Conservation (phyloP, 2,797 vertebrate genomes). For the Pangasius mekongensis region DNA sequence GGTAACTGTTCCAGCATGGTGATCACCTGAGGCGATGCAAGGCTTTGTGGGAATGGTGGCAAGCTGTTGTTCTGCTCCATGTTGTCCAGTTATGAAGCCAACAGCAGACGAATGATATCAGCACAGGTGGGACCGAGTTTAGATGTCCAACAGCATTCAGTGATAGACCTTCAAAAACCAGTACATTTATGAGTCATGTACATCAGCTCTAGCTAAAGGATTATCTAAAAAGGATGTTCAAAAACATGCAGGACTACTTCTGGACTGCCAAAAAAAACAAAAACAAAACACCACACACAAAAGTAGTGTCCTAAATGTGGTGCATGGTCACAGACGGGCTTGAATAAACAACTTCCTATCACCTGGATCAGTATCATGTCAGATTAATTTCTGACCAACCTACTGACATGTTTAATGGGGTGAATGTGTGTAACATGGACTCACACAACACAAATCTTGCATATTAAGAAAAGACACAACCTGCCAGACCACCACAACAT, state of each 20-base stretch:
- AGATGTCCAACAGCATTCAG: slow-evolving; percentile 27
- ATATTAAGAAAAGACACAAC: background rate
- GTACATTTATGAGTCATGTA: background rate
- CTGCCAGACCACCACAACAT: background rate
- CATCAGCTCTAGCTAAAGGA: background rate
- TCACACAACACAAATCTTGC: background rate
- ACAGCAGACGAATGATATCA: slow-evolving; percentile 41
- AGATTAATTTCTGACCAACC: too few species aligned
- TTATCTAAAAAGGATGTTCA: background rate
- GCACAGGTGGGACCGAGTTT: background rate
- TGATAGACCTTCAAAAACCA: background rate
- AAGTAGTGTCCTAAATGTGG: background rate
- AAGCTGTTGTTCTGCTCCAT: slow-evolving; percentile 99
- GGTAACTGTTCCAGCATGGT: background rate
- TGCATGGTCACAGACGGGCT: background rate
- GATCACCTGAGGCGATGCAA: slow-evolving; percentile 93
- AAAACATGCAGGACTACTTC: background rate
- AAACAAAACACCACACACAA: background rate
- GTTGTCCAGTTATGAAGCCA: slow-evolving; percentile 56
- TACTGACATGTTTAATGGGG: too few species aligned
- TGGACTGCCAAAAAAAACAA: background rate
- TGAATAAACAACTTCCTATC: background rate
- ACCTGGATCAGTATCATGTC: background rate
- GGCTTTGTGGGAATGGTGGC: slow-evolving; percentile 89
- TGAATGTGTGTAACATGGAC: background rate